Conservation (phyloP, 1,140 invertebrate species). For the Heliconius melpomene region DNA sequence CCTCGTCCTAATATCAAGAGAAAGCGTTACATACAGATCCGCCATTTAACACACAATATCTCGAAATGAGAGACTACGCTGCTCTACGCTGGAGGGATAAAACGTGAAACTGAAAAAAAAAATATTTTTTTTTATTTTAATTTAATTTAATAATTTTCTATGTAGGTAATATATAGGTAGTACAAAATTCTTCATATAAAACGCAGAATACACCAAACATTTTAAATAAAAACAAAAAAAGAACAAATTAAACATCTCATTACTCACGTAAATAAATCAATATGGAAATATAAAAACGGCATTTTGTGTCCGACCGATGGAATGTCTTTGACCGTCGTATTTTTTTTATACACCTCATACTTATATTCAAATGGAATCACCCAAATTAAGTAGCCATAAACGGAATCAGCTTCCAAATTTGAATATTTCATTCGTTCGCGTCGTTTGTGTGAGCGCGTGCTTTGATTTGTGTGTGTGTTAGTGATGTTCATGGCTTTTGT, state of each 20-base stretch:
- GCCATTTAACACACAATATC: no score
- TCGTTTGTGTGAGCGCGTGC: slow-evolving; percentile 57
- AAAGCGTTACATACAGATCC: no score
- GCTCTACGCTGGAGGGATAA: no score
- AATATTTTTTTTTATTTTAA: no score
- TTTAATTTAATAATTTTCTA: no score
- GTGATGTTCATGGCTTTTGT: slow-evolving; percentile 39
- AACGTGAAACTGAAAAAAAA: no score
- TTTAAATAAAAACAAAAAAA: not conserved
- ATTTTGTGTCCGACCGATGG: slow-evolving; percentile 45
- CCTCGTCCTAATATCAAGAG: no score
- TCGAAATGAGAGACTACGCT: no score
- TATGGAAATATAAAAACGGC: slow-evolving; percentile 35
- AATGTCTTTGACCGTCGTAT: slow-evolving; percentile 64
- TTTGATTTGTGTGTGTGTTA: slow-evolving; percentile 72
- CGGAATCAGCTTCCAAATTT: slow-evolving; percentile 81
- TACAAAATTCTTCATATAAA: not conserved
- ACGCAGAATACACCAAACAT: not conserved
- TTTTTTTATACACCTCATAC: slow-evolving; percentile 62
- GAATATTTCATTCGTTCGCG: slow-evolving; percentile 76
- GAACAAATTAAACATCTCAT: slow-evolving; percentile 29
- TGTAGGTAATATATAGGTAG: no score
- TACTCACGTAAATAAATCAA: slow-evolving; percentile 42
- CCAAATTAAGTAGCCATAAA: slow-evolving; percentile 82
- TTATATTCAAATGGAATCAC: slow-evolving; percentile 80